Evolutionary conservation across 2,888 invertebrate genomes (phyloP).

Genomic region (Torymus texanus): DNA sequence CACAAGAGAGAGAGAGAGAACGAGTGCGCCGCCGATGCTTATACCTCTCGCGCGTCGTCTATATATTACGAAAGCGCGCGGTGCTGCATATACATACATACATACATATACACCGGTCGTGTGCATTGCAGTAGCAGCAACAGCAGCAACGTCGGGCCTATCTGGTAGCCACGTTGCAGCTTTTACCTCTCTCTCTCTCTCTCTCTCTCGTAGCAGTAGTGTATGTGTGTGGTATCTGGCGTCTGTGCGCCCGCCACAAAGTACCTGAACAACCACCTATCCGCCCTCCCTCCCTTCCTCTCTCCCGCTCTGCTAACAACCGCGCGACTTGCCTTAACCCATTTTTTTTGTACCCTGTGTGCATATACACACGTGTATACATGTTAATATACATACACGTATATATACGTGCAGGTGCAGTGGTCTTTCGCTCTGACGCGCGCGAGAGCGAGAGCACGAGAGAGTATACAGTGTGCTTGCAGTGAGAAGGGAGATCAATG

Average conservation of each 20-base stretch:
- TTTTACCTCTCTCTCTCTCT: too few relatives aligned
- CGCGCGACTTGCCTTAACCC: conserved; percentile 27
- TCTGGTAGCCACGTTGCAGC: too few relatives aligned
- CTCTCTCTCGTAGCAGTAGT: too few relatives aligned
- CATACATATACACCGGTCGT: background rate
- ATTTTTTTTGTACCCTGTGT: conserved; percentile 16
- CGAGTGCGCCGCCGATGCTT: background rate
- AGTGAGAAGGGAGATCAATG: too few relatives aligned
- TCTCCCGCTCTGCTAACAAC: background rate
- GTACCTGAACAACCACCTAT: background rate
- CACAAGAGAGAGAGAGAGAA: background rate
- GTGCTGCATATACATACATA: background rate
- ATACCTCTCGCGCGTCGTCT: background rate
- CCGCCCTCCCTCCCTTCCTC: background rate
- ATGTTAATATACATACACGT: too few relatives aligned
- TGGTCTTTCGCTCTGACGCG: background rate
- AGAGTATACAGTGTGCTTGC: too few relatives aligned
- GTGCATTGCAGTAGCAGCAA: background rate
- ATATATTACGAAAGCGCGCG: background rate
- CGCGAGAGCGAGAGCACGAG: too few relatives aligned
- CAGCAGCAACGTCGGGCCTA: too few relatives aligned
- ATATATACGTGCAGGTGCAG: too few relatives aligned
- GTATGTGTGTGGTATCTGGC: background rate
- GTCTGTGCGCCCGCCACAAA: background rate
- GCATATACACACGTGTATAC: too few relatives aligned